A percentile compares a stretch with the other conserved stretches of the same genome.
Conservation (phyloP, 1,140 invertebrate genomes). For the Aphidius gifuensis region DNA sequence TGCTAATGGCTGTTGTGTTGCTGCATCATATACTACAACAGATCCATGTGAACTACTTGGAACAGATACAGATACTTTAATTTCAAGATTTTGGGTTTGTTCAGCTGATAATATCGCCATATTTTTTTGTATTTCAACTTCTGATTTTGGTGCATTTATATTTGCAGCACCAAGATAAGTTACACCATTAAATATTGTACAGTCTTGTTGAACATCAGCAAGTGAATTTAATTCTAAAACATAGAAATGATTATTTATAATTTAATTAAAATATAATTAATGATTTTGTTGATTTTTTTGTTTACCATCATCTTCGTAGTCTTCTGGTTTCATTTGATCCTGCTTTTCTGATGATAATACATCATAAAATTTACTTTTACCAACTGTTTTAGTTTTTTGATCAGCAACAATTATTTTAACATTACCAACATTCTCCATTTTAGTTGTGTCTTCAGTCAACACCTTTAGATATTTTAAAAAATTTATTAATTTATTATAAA, state of each 20-base stretch:
- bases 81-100: slow-evolving; percentile 63
- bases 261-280: slow-evolving; percentile 6
- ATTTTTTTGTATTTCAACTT: slow-evolving; percentile 92
- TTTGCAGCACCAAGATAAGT: slow-evolving; percentile 90
- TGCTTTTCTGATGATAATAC: slow-evolving; percentile 65
- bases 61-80: slow-evolving; percentile 87
- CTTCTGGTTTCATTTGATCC: slow-evolving; percentile 72
- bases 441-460: slow-evolving; percentile 48
- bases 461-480: slow-evolving; percentile 32
- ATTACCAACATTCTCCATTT: slow-evolving; percentile 45
- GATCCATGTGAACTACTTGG: slow-evolving; percentile 84
- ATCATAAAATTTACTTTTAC: slow-evolving; percentile 54
- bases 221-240: slow-evolving; percentile 51
- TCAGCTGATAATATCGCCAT: slow-evolving; percentile 87
- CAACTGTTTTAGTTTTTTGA: slow-evolving; percentile 44
- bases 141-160: slow-evolving; percentile 90
- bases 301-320: slow-evolving; percentile 67
- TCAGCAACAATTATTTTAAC: slow-evolving; percentile 33
- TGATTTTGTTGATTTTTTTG: slow-evolving; percentile 1
- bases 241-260: slow-evolving; percentile 1
- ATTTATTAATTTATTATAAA: too few relatives aligned
- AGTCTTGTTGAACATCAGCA: slow-evolving; percentile 79
- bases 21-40: slow-evolving; percentile 85
- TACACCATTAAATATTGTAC: slow-evolving; percentile 89
- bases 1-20: slow-evolving; percentile 78